Evolutionary conservation across 2,113 vertebrate species (phyloP).

Genomic region (Solenodon paradoxus): DNA sequence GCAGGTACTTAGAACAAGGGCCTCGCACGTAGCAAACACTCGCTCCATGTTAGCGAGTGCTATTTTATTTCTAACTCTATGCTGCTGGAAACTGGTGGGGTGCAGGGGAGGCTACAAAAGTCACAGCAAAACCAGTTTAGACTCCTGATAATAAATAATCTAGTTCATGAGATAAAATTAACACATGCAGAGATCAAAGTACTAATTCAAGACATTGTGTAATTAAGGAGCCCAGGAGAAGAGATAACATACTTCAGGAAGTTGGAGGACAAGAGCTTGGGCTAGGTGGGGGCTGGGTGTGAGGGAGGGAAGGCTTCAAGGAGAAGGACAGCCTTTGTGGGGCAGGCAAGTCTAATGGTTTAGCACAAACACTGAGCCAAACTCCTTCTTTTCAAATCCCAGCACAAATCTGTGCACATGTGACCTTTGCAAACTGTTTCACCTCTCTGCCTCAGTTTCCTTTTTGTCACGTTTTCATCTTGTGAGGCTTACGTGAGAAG

Average conservation of each 20-base stretch:
- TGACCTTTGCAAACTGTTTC: not conserved
- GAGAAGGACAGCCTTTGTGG: not conserved
- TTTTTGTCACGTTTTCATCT: not conserved
- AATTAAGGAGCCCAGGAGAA: slow-evolving; percentile 47
- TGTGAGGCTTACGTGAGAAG: not conserved
- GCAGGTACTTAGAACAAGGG: not conserved
- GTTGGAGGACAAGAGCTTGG: slow-evolving; percentile 18
- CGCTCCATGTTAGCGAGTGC: not conserved
- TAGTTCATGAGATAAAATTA: slow-evolving; percentile 70
- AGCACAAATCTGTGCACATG: not conserved
- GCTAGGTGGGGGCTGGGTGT: not conserved
- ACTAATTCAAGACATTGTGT: slow-evolving; percentile 49
- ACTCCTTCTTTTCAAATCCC: not conserved
- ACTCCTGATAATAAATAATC: slow-evolving; percentile 73
- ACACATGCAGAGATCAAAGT: slow-evolving; percentile 48
- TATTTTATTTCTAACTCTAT: not conserved
- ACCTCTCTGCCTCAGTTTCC: not conserved
- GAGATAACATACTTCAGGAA: slow-evolving; percentile 31
- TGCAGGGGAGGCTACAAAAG: not conserved
- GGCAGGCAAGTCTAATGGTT: not conserved
- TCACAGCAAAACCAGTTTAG: slow-evolving; percentile 32
- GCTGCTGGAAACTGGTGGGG: not conserved
- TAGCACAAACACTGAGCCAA: not conserved
- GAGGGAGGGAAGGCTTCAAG: not conserved
- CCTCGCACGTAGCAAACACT: not conserved